Percentiles rank a stretch among this genome's conserved stretches.
Evolutionary conservation across 2,888 invertebrate genomes (phyloP).

Genomic region (Melinaea marsaeus): DNA sequence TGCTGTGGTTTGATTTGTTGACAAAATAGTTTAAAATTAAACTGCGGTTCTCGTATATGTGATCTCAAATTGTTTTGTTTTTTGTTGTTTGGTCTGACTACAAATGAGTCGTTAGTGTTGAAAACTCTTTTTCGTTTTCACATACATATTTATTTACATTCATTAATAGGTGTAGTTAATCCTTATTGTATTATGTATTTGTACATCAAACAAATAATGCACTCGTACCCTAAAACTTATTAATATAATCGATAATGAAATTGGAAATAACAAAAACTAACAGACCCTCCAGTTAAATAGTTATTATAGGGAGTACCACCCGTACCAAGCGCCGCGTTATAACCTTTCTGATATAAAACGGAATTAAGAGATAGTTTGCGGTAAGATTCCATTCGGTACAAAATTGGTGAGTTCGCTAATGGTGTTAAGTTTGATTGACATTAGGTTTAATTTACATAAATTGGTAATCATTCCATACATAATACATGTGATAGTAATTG

Average conservation of each 20-base stretch:
- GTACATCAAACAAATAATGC: neutral
- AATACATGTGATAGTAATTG: too few species aligned
- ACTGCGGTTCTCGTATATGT: conserved; percentile 7
- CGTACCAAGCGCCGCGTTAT: conserved; percentile 54
- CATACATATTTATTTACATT: neutral
- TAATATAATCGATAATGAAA: conserved; percentile 27
- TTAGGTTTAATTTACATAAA: neutral
- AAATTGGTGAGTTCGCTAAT: conserved; percentile 38
- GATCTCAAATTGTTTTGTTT: neutral
- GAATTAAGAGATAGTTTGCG: conserved; percentile 54
- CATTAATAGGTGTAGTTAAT: too few species aligned
- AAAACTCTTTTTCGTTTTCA: neutral
- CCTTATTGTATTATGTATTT: too few species aligned
- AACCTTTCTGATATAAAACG: conserved; percentile 46
- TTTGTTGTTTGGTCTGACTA: neutral
- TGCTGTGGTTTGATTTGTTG: conserved; percentile 19
- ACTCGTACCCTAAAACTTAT: neutral
- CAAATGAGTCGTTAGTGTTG: neutral
- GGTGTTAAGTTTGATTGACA: conserved; percentile 5
- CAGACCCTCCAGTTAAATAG: conserved; percentile 32
- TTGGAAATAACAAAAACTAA: conserved; percentile 33
- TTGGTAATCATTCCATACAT: neutral
- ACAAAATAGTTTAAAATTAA: conserved; percentile 13
- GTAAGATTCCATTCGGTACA: conserved; percentile 45
- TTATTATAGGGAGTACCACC: conserved; percentile 53